These are phyloP conservation scores for Sebastes minor DNA, from an alignment of 2,797 vertebrate genomes.

Conservation along the genomic window DNA sequence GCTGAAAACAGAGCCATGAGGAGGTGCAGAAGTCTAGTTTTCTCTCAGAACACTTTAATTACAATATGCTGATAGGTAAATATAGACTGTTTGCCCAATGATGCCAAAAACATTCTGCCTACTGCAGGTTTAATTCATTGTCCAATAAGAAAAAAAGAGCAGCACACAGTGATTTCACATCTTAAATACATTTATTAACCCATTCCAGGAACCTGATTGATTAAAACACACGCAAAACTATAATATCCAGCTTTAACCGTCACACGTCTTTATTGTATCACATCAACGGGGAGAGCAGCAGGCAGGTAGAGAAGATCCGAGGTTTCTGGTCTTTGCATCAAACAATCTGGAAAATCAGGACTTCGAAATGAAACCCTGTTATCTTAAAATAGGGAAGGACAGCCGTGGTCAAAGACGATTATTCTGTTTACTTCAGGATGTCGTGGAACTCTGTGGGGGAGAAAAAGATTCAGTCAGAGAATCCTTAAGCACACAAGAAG, in stretches of 20 bases:
- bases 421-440: conserved; percentile 68
- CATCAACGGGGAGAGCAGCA: conserved; percentile 56
- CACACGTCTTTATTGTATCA: conserved; percentile 31
- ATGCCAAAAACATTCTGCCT: too few relatives aligned
- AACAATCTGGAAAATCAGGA: conserved; percentile 31
- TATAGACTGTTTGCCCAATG: too few relatives aligned
- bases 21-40: too few relatives aligned
- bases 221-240: conserved; percentile 38
- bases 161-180: conserved; percentile 12
- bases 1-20: too few relatives aligned
- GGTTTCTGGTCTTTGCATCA: conserved; percentile 43
- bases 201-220: conserved; percentile 21
- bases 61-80: too few relatives aligned
- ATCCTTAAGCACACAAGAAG: neutral
- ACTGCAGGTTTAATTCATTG: neutral
- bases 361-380: neutral
- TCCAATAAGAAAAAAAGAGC: neutral
- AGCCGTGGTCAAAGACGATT: neutral
- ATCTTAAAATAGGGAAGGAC: conserved; percentile 17
- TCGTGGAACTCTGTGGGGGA: conserved; percentile 74
- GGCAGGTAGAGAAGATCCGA: conserved; percentile 45
- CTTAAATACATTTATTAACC: conserved; percentile 59
- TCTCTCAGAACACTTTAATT: too few relatives aligned
- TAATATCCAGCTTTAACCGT: conserved; percentile 15
- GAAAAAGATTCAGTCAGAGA: neutral